phyloP scores from a whole-genome alignment of 2,113 vertebrate species.

The Myrmecophaga tridactyla region DNA sequence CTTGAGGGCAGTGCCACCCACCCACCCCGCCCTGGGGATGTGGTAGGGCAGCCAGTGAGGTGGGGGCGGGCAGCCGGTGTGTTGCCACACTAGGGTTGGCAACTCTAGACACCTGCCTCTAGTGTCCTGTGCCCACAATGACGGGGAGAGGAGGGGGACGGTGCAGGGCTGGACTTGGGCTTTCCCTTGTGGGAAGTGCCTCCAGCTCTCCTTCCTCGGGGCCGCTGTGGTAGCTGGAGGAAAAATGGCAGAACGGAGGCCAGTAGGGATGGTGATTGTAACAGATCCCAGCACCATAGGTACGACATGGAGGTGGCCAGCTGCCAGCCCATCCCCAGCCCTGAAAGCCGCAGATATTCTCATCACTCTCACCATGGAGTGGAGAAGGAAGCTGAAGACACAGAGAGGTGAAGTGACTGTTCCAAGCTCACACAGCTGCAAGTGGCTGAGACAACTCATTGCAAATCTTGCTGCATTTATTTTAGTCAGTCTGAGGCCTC shows the following conservation, averaged over 20 bases:
- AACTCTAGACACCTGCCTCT: background rate
- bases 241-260: background rate
- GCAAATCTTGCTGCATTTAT: background rate
- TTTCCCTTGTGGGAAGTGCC: background rate
- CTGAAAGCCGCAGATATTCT: background rate
- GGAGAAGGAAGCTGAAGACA: background rate
- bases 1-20: background rate
- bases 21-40: background rate
- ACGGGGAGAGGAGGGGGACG: background rate
- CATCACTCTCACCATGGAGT: background rate
- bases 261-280: rapidly evolving
- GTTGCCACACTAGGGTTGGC: background rate
- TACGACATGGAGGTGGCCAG: background rate
- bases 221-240: background rate
- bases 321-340: background rate
- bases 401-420: background rate
- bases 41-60: rapidly evolving
- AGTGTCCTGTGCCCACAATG: background rate
- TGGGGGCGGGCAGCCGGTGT: background rate
- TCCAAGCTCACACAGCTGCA: background rate
- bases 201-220: background rate
- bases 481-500: background rate
- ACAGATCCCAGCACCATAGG: background rate
- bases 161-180: background rate
- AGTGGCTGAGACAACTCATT: background rate